A percentile compares a stretch with the other conserved stretches of the same genome.
Conservation (phyloP, 2,888 invertebrate genomes). For the Clitarchus hookeri region DNA sequence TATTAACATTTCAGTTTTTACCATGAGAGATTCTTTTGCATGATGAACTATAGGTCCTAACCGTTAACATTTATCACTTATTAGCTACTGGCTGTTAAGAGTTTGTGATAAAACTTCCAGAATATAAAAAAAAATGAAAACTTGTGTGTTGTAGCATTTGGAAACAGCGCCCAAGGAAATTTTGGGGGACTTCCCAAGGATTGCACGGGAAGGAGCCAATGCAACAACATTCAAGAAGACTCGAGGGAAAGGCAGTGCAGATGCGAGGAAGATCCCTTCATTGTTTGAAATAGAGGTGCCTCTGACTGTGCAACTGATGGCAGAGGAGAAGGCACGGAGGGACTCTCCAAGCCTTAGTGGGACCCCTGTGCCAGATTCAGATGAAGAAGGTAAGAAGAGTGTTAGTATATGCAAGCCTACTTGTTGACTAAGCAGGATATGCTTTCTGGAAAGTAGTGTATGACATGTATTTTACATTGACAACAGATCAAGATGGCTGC, state of each 20-base stretch:
- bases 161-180: slow-evolving; percentile 91
- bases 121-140: not conserved
- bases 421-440: not conserved
- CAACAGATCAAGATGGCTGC: slow-evolving; percentile 31
- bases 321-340: slow-evolving; percentile 29
- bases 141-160: slow-evolving; percentile 65
- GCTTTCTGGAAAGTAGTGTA: not conserved
- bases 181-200: slow-evolving; percentile 84
- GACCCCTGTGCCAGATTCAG: slow-evolving; percentile 39
- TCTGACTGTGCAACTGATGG: slow-evolving; percentile 41
- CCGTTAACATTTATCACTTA: too few species aligned
- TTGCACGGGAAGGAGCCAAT: slow-evolving; percentile 78
- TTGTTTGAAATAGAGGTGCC: slow-evolving; percentile 54
- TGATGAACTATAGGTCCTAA: too few species aligned
- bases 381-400: slow-evolving; percentile 36
- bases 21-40: too few species aligned
- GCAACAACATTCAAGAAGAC: slow-evolving; percentile 42
- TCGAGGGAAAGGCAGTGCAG: slow-evolving; percentile 23
- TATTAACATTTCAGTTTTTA: too few species aligned
- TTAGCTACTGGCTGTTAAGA: too few species aligned
- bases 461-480: not conserved
- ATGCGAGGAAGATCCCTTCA: slow-evolving; percentile 52
- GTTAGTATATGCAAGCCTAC: not conserved
- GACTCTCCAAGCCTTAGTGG: slow-evolving; percentile 16
- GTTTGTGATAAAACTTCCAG: too few species aligned